Conservation (phyloP, 2,113 vertebrate species). For the Labeo rohita region DNA sequence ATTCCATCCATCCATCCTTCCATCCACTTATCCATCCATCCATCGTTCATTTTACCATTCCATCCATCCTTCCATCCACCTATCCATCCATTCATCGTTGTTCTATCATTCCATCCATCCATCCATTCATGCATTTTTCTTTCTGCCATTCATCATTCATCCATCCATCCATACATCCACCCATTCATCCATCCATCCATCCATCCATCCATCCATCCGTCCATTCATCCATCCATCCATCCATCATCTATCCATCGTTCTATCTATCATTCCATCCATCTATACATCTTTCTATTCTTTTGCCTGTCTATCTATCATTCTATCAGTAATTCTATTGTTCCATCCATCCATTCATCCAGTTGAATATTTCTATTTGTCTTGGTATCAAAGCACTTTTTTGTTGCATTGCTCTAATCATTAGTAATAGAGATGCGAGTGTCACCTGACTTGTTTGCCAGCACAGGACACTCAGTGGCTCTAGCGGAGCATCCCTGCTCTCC, state of each 20-base stretch:
- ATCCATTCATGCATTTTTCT: too few species aligned
- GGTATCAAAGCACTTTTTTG: background rate
- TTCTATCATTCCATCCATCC: too few species aligned
- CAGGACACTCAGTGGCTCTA: slow-evolving; percentile 15
- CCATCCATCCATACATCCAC: background rate
- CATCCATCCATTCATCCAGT: background rate
- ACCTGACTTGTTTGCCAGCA: slow-evolving; percentile 12
- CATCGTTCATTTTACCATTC: background rate
- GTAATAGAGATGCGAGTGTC: slow-evolving; percentile 38
- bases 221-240: too few species aligned
- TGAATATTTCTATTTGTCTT: background rate
- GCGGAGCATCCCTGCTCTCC: slow-evolving; percentile 1
- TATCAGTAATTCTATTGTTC: background rate
- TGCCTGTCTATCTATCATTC: background rate
- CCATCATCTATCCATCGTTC: background rate
- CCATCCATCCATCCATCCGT: background rate
- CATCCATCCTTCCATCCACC: too few species aligned
- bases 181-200: background rate
- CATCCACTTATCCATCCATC: background rate
- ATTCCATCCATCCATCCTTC: too few species aligned
- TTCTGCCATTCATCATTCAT: background rate
- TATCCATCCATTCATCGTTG: too few species aligned
- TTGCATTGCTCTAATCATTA: background rate
- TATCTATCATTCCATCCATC: too few species aligned
- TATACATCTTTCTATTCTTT: background rate